Evolutionary conservation across 2,888 invertebrate species (phyloP).

Genomic region (Nemoura dubitans): DNA sequence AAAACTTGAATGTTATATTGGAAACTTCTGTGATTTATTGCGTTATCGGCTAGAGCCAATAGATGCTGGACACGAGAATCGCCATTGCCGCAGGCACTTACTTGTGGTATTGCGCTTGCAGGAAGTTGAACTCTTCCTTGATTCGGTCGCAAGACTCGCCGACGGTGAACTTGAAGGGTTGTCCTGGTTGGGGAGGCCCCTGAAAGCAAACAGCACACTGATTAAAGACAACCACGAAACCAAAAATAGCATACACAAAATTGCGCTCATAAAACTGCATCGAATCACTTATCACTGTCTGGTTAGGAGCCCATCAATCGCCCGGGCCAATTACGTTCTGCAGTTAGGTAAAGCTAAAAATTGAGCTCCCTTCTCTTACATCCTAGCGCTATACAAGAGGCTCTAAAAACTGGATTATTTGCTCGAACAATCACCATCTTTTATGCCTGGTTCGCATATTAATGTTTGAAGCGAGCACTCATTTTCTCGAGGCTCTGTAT

Average conservation of each 20-base stretch:
- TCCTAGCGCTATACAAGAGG: background rate
- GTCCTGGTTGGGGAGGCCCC: conserved; percentile 89
- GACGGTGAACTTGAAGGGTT: conserved; percentile 93
- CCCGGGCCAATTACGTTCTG: too few relatives aligned
- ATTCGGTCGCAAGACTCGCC: conserved; percentile 94
- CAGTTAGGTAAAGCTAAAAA: background rate
- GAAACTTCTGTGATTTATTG: too few relatives aligned
- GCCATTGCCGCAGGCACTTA: too few relatives aligned
- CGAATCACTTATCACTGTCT: too few relatives aligned
- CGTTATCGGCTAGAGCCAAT: too few relatives aligned
- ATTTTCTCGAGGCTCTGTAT: background rate
- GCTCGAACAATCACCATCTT: background rate
- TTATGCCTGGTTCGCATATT: background rate
- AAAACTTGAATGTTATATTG: too few relatives aligned
- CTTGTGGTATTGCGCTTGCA: conserved; percentile 96
- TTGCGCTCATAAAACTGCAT: too few relatives aligned
- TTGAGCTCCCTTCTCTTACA: background rate
- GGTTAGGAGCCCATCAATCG: too few relatives aligned
- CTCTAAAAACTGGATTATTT: background rate
- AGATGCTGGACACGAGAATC: too few relatives aligned
- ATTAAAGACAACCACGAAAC: background rate
- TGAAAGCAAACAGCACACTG: conserved; percentile 61
- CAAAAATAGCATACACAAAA: background rate
- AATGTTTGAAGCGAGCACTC: background rate
- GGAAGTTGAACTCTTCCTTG: conserved; percentile 94